A percentile compares a stretch with the other conserved stretches of the same genome.
These are phyloP conservation scores for Calliopum simillimum DNA, from an alignment of 2,888 invertebrate genomes.

Conservation along the genomic window DNA sequence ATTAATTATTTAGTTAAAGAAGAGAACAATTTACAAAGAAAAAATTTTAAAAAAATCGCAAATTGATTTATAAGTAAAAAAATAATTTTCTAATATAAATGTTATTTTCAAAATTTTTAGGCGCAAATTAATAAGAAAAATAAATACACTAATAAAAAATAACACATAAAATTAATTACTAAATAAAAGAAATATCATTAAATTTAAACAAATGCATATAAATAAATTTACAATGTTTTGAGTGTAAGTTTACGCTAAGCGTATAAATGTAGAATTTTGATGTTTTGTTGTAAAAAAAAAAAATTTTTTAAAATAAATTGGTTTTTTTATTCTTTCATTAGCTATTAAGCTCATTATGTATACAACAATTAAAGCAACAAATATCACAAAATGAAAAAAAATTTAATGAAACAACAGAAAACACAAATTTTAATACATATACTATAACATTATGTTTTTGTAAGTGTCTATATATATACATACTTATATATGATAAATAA, in stretches of 20 bases:
- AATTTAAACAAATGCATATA: not conserved
- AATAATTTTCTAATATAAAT: constrained; percentile 4
- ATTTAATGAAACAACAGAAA: not conserved
- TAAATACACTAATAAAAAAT: constrained; percentile 14
- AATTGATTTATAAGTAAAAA: constrained; percentile 7
- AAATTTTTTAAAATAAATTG: not conserved
- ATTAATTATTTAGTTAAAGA: not conserved
- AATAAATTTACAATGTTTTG: constrained; percentile 12
- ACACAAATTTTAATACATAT: not conserved
- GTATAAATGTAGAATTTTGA: too few species aligned
- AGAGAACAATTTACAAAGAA: not conserved
- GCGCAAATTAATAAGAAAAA: constrained; percentile 8
- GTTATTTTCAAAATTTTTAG: constrained; percentile 8
- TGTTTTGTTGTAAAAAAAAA: not conserved
- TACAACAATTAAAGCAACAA: too few species aligned
- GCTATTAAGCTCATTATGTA: constrained; percentile 1
- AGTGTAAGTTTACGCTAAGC: constrained; percentile 20
- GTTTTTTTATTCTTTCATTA: constrained; percentile 5
- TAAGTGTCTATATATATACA: constrained; percentile 43
- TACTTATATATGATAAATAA: constrained; percentile 9
- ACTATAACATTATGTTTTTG: not conserved
- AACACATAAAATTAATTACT: constrained; percentile 17
- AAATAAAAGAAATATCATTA: constrained; percentile 11
- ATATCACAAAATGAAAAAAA: constrained; percentile 1
- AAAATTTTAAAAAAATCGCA: not conserved